Base-by-base conservation (phyloP, 2,888 invertebrate species). In the Tromatobia lineatoria region DNA sequence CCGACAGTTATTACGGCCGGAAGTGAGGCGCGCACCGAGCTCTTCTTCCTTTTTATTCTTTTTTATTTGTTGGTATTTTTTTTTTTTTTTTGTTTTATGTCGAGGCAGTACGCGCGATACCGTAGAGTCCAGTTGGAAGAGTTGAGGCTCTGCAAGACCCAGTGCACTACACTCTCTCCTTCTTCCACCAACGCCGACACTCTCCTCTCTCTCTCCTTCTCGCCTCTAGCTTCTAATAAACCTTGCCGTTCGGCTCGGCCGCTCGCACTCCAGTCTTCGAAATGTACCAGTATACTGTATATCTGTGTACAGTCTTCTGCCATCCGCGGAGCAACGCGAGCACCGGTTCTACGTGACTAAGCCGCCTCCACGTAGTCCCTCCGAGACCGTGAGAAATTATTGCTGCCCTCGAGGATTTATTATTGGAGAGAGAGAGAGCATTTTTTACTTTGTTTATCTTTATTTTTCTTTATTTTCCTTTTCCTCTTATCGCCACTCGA, bases 1-100 rank as follows among this genome's bases (percentile, higher is more conserved):
- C 79, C 80, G 86, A 87, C 87, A 85, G 86, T 87, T 87, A 87
- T 87, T 87, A 87, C 86, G 83, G 38, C 86, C 87, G 87, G 85
- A 87, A 87, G 86, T 87, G 50, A 76, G 86, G 83, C 70, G 70
- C 67, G 66, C 70, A 75, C 70, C 75, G 59, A 50, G 78, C 54
- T 77, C 73, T 75, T 66, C 73, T 73, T 64, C 47, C 20, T 34
- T 59, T 73, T 69, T 59, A 11, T 57, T 18, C 18, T 20, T 64
- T 38, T 38, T 18, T 18, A 20, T 34, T 20, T 20, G 20, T 38
- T n/a, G n/a, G n/a, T n/a, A n/a, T n/a, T n/a, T n/a, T n/a, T n/a
- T 59, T 50, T n/a, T 23, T 42, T 25, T 34, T 34, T n/a, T 34
- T 1, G 8, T 61, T 38, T 11, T 15, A 20, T 20, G 20, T 38